These are phyloP conservation scores for Nymphicus hollandicus DNA, from an alignment of 2,113 vertebrate species.

Conservation along the genomic window DNA sequence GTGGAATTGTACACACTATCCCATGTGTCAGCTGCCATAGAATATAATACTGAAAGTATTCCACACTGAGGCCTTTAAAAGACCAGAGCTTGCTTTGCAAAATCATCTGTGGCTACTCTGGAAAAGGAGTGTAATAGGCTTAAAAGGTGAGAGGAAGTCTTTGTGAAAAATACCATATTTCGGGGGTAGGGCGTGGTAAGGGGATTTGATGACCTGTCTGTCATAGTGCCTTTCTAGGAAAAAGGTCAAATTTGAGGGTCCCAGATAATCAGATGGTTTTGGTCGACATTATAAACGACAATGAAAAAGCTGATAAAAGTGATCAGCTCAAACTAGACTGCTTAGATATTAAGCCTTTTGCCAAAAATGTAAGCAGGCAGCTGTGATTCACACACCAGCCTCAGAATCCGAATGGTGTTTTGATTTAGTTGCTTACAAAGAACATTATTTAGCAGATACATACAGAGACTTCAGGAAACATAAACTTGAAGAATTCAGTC, in stretches of 20 bases:
- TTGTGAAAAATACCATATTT: neutral
- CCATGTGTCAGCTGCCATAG: neutral
- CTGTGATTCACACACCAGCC: neutral
- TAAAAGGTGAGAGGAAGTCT: neutral
- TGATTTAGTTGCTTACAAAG: neutral
- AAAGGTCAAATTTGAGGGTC: neutral
- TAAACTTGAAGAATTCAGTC: neutral
- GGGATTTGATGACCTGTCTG: neutral
- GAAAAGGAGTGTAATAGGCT: neutral
- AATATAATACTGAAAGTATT: neutral
- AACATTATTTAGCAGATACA: neutral
- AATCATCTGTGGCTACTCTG: neutral
- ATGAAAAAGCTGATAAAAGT: neutral
- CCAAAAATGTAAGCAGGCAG: neutral
- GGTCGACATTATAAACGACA: neutral
- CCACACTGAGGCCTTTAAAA: neutral
- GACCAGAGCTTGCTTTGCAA: neutral
- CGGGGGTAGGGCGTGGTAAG: accelerated
- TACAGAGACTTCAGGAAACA: neutral
- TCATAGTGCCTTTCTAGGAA: neutral
- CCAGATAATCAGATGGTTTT: neutral
- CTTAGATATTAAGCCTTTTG: neutral
- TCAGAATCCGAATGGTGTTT: neutral
- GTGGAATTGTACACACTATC: neutral
- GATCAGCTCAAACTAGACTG: neutral